Conservation (phyloP, 2,888 invertebrate species). For the Philhelius pedissequus region DNA sequence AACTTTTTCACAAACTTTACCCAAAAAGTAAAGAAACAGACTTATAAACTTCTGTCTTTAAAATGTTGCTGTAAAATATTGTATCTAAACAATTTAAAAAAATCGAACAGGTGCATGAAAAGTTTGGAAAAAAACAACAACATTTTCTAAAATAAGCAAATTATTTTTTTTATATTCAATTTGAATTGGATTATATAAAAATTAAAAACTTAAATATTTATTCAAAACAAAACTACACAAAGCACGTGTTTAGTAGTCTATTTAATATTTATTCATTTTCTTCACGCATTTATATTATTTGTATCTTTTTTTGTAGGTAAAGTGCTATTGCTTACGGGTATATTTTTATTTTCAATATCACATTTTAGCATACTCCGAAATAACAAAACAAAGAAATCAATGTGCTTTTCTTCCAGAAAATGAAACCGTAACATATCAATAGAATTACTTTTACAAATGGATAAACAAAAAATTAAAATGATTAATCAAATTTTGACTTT, state of each 20-base stretch:
- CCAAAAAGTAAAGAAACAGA: too few relatives aligned
- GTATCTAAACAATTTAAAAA: not conserved
- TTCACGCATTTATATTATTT: slow-evolving; percentile 3
- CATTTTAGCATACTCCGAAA: slow-evolving; percentile 51
- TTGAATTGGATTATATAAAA: slow-evolving; percentile 4
- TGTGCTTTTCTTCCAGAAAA: slow-evolving; percentile 13
- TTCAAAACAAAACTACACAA: slow-evolving; percentile 33
- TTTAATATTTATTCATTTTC: slow-evolving; percentile 19
- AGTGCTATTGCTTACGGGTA: slow-evolving; percentile 27
- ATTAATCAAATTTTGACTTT: slow-evolving; percentile 68
- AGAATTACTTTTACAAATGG: slow-evolving; percentile 41
- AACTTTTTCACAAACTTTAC: too few relatives aligned
- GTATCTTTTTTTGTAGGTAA: slow-evolving; percentile 17
- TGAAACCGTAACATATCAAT: slow-evolving; percentile 48
- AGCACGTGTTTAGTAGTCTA: not conserved
- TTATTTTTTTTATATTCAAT: not conserved
- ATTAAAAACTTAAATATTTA: slow-evolving; percentile 24
- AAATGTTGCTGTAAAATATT: too few relatives aligned
- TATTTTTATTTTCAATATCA: slow-evolving; percentile 48
- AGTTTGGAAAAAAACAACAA: not conserved
- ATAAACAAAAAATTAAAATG: slow-evolving; percentile 16
- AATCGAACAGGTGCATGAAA: too few relatives aligned
- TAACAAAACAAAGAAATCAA: slow-evolving; percentile 9
- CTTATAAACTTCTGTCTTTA: too few relatives aligned
- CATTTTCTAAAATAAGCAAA: not conserved